Conservation (phyloP, 2,888 invertebrate species). For the Pemphredon lugubris region DNA sequence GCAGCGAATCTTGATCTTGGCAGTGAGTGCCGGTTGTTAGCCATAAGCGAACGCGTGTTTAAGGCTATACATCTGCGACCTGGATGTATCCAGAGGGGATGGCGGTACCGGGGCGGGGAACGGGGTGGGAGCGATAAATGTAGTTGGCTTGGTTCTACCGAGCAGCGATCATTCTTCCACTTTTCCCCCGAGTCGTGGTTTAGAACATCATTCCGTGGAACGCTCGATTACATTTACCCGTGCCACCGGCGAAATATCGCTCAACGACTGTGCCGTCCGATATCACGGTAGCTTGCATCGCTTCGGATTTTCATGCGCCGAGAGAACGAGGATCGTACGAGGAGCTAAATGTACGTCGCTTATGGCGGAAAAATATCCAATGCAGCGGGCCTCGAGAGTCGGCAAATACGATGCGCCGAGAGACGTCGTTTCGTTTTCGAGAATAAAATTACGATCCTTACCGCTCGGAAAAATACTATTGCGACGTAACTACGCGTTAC, state of each 20-base stretch:
- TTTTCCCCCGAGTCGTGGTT: conserved; percentile 45
- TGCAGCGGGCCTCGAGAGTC: too few relatives aligned
- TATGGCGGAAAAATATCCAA: neutral
- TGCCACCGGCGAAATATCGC: conserved; percentile 17
- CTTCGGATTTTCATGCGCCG: conserved; percentile 9
- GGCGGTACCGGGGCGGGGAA: conserved; percentile 21
- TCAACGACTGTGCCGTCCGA: neutral
- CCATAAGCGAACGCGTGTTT: conserved; percentile 53
- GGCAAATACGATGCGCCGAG: too few relatives aligned
- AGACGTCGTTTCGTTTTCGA: neutral
- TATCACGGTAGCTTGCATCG: neutral
- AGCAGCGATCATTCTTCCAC: conserved; percentile 64
- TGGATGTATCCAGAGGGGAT: conserved; percentile 14
- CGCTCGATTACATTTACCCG: conserved; percentile 60
- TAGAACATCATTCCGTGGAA: conserved; percentile 60
- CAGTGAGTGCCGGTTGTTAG: conserved; percentile 65
- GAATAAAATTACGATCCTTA: neutral
- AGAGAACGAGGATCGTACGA: too few relatives aligned
- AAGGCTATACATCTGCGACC: conserved; percentile 53
- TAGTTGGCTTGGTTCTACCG: conserved; percentile 62
- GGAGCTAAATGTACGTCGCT: conserved; percentile 17
- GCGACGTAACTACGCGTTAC: too few relatives aligned
- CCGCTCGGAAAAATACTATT: too few relatives aligned
- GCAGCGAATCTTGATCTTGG: conserved; percentile 69
- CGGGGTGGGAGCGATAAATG: conserved; percentile 53